Evolutionary conservation across 2,888 invertebrate genomes (phyloP).

Genomic region (Caenorhabditis sp.): DNA sequence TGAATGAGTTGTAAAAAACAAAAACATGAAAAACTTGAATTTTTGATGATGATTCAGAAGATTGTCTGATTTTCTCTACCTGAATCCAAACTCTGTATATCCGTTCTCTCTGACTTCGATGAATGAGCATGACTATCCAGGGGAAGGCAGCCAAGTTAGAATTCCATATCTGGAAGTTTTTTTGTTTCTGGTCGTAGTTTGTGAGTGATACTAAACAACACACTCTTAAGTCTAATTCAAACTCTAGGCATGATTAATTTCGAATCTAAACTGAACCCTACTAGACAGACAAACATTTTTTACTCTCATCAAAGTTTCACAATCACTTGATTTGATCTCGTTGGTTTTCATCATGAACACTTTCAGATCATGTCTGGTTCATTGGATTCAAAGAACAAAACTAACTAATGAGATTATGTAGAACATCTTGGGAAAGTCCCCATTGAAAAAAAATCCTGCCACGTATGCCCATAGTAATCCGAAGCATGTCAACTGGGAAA

Average conservation of each 20-base stretch:
- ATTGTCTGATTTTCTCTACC: too few relatives aligned
- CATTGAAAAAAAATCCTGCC: conserved; percentile 20
- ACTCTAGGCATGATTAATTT: too few relatives aligned
- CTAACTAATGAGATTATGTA: conserved; percentile 36
- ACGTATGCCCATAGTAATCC: conserved; percentile 29
- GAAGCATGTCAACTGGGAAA: conserved; percentile 40
- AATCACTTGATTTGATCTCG: neutral
- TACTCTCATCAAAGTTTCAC: neutral
- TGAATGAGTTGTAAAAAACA: too few relatives aligned
- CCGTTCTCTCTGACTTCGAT: conserved; percentile 49
- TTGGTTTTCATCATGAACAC: neutral
- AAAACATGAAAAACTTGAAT: too few relatives aligned
- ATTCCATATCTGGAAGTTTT: conserved; percentile 47
- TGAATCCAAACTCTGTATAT: conserved; percentile 40
- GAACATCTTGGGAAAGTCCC: conserved; percentile 13
- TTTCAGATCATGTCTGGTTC: neutral
- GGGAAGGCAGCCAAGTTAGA: conserved; percentile 39
- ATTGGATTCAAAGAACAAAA: neutral
- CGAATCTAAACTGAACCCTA: too few relatives aligned
- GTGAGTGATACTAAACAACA: too few relatives aligned
- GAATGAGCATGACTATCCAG: conserved; percentile 57
- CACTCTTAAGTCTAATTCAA: too few relatives aligned
- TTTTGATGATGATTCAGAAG: too few relatives aligned
- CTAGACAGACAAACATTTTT: neutral
- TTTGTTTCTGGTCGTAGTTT: too few relatives aligned